Evolutionary conservation across 2,113 vertebrate genomes (phyloP).

Genomic region (Gymnorhina tibicen): DNA sequence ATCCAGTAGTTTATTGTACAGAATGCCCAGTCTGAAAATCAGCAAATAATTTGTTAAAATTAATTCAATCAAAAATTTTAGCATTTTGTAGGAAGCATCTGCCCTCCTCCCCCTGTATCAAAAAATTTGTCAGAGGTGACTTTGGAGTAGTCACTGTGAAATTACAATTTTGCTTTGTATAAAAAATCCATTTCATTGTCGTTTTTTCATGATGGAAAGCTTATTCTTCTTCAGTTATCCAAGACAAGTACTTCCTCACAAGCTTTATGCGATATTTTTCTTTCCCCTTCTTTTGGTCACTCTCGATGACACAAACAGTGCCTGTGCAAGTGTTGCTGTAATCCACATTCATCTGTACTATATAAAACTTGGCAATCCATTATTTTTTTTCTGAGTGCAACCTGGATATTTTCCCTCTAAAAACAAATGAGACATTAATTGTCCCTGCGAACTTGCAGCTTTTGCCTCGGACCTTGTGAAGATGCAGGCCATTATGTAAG

Average conservation of each 20-base stretch:
- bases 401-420: background rate
- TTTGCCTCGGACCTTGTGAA: background rate
- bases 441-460: background rate
- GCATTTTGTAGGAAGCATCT: background rate
- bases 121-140: background rate
- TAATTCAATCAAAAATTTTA: background rate
- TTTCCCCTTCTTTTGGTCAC: background rate
- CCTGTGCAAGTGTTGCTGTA: background rate
- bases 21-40: background rate
- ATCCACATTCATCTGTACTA: background rate
- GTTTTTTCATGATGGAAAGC: background rate
- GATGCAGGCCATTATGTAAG: background rate
- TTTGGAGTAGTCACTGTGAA: background rate
- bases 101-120: accelerated
- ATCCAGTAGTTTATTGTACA: background rate
- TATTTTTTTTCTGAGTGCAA: background rate
- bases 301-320: background rate
- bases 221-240: background rate
- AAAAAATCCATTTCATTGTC: background rate
- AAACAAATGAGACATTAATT: background rate
- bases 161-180: background rate
- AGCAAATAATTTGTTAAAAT: background rate
- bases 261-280: background rate
- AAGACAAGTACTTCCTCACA: background rate
- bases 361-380: background rate